Evolutionary conservation across 1,140 invertebrate genomes (phyloP).

Genomic region (Acyrthosiphon pisum): DNA sequence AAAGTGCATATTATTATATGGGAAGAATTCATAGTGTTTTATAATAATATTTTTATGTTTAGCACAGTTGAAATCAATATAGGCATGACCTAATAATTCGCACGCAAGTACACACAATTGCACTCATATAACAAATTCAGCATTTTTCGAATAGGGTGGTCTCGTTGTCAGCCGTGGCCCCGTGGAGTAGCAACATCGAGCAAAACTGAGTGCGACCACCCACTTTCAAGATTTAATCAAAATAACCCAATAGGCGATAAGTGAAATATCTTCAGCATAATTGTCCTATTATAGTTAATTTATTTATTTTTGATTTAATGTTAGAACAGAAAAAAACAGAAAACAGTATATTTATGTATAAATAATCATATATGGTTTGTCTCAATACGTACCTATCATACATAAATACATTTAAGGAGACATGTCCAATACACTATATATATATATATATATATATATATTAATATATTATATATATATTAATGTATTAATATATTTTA

Average conservation of each 20-base stretch:
- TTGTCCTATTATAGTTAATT: background rate
- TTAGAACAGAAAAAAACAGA: too few species aligned
- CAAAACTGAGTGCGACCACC: background rate
- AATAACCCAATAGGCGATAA: background rate
- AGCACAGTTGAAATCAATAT: background rate
- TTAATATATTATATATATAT: too few species aligned
- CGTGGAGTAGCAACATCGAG: background rate
- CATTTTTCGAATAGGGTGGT: background rate
- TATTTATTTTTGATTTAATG: background rate
- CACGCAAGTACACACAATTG: background rate
- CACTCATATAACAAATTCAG: background rate
- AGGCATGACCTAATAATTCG: background rate
- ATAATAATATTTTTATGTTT: background rate
- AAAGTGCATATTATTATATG: background rate
- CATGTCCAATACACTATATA: too few species aligned
- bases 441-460: too few species aligned
- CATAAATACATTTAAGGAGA: too few species aligned
- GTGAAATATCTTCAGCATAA: background rate
- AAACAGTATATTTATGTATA: too few species aligned
- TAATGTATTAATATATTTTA: too few species aligned
- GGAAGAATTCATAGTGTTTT: background rate
- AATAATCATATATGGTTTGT: too few species aligned
- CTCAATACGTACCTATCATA: too few species aligned
- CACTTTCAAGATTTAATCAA: constrained; percentile 14
- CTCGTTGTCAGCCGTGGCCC: background rate